Base-by-base conservation (phyloP, 2,888 invertebrate genomes). In the Acanthosepion pharaonis region DNA sequence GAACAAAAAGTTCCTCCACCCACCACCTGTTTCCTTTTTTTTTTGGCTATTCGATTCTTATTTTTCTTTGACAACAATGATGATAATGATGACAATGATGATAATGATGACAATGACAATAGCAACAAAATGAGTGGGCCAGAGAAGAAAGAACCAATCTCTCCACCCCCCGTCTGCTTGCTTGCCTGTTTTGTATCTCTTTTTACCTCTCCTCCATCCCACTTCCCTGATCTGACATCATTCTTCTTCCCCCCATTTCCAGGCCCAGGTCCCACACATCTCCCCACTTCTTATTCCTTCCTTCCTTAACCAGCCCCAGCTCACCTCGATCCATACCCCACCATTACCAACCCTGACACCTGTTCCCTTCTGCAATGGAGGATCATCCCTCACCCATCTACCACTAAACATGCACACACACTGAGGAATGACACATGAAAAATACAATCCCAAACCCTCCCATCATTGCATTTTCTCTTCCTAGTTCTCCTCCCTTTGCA, bases 331-430 rank as follows among this genome's bases (percentile, higher is more conserved):
- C 78, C 78, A 5, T n/a, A 9, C n/a, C n/a, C 78, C 18, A 78
- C n/a, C 78, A n/a, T n/a, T 78, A n/a, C 78, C 78, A 78, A 78
- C 78, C 78, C 78, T 78, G 78, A 78, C 78, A 78, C 78, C 78
- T 78, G 78, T 78, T 78, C 78, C n/a, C 78, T n/a, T n/a, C n/a
- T 78, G 78, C 78, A 78, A n/a, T n/a, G 78, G 78, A n/a, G 78
- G 78, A 78, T 78, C 78, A 18, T n/a, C 33, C n/a, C 78, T n/a
- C 1, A 33, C 78, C 33, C 78, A 78, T n/a, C 78, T 33, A 33
- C n/a, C 78, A 78, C 78, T 78, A n/a, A 78, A 78, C 78, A 78
- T 78, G 78, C 78, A 78, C 33, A 78, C 78, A 78, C 33, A 78
- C 78, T 78, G 78, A 78, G 11, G 78, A 33, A 78, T 78, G 78